Evolutionary conservation across 2,113 vertebrate species (phyloP).

Genomic region (Alligator sinensis): DNA sequence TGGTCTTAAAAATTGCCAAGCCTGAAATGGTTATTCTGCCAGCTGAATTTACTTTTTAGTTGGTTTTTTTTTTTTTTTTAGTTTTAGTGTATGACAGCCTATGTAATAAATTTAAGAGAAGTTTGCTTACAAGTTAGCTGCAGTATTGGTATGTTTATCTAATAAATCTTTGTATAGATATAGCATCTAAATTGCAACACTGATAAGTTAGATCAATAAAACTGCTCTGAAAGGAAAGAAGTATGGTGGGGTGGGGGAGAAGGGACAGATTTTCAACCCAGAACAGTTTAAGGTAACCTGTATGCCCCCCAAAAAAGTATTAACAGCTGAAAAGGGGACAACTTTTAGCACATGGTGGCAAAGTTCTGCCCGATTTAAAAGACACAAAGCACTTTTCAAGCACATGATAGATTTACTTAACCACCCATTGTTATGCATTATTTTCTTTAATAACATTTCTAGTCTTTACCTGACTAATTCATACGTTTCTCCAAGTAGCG

Average conservation of each 20-base stretch:
- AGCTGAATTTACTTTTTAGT: no score
- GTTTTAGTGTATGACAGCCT: no score
- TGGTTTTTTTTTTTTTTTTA: no score
- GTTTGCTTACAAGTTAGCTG: no score
- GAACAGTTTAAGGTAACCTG: not conserved
- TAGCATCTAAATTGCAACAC: not conserved
- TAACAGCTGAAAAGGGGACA: not conserved
- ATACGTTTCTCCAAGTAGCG: slow-evolving; percentile 94
- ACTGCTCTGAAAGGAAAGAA: not conserved
- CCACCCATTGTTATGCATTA: not conserved
- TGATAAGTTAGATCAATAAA: not conserved
- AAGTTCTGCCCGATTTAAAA: not conserved
- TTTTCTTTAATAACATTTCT: not conserved
- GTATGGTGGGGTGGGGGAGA: not conserved
- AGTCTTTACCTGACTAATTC: slow-evolving; percentile 90
- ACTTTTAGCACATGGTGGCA: not conserved
- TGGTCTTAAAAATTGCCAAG: no score
- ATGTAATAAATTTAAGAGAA: no score
- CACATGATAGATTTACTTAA: not conserved
- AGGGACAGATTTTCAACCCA: not conserved
- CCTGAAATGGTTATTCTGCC: no score
- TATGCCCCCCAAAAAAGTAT: not conserved
- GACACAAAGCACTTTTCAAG: not conserved
- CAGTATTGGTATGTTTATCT: no score
- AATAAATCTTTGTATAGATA: no score